Base-by-base conservation (phyloP, 1,140 invertebrate species). In the Onthophagus taurus region DNA sequence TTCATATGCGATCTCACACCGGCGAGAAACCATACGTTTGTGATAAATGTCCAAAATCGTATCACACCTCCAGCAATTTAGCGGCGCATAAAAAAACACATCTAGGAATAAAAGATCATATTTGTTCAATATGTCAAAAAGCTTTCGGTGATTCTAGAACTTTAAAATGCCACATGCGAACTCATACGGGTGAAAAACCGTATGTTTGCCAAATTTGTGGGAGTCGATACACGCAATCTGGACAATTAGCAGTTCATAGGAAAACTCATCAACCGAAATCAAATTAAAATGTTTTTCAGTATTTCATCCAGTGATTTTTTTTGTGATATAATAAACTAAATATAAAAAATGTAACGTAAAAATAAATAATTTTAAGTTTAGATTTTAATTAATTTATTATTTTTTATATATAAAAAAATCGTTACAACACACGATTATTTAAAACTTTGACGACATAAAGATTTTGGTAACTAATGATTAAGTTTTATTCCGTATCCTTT, bases 51-150 rank as follows among this genome's bases (percentile, higher is more conserved):
- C 63, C 63, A 1, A 70, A 70, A 24, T 51, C 64, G 31, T 74
- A 71, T 44, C 51, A 68, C 4, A 70, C 68, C 45, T 69, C 67
- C 43, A 69, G 68, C 42, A 72, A 72, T 51, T 55, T 74, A 17
- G 70, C 71, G 11, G 64, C 63, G 36, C 72, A 74, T 42, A 67
- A 70, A 49, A 60, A 60, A 41, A 68, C 67, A 35, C 72, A 74
- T 56, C 60, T 66, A 16, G 71, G 70, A 8, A 65, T 71, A 7
- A 71, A 65, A 45, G 63, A 67, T 39, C 67, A 72, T 59, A 58
- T 69, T 4, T 74, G 72, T 48, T 59, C 61, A 34, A 53, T 70
- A 5, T 74, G 72, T 55, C 66, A 65, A 0, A 70, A 71, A 49
- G 65, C 68, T 1, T 74, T 72, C 55, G 67, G 67, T 5, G 70